Evolutionary conservation across 2,888 invertebrate genomes (phyloP), one percentile per base, ranked within the genome.

Genomic region (Coleophora deauratella): DNA sequence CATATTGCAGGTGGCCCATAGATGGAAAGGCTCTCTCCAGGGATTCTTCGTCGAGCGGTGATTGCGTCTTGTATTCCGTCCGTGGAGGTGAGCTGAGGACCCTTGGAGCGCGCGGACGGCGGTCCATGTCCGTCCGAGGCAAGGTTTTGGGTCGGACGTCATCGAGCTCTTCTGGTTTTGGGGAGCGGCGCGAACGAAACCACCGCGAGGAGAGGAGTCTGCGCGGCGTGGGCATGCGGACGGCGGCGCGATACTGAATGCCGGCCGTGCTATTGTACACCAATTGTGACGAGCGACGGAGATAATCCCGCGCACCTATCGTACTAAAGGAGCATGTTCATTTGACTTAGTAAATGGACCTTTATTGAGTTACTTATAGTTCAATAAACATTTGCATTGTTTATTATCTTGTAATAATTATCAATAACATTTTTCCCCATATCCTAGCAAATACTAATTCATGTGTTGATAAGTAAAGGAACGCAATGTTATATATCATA

Each of bases 11-110:
- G 73, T 91, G 91, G 35, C 88, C 89, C 72, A 73, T 79, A 57
- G 91, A 88, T 47, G 91, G 90, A 65, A 88, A 89, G 65, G 90
- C 91, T 49, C 91, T 88, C 64, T 91, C 91, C 55, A 91, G 86
- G 70, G 89, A 71, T 46, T 79, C 79, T 43, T 72, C 76, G 57
- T 81, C 80, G 45, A 65, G 59, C 45, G 74, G 62, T 34, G 62
- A 57, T 47, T 58, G 52, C 28, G 35, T 32, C 15, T 35, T 38
- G 32, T 58, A 53, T 21, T 64, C 66, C 1, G 64, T 51, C 10
- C 60, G 52, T 7, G 62, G 59, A 10, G 67, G 65, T 9, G 65
- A 60, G 59, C 59, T 63, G 57, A 62, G 65, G 40, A 66, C 62
- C 33, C 77, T 69, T 38, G 72, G 55, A 53, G 64, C 59, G 33